Evolutionary conservation across 2,797 vertebrate species (phyloP).

Genomic region (Alectoris magna): DNA sequence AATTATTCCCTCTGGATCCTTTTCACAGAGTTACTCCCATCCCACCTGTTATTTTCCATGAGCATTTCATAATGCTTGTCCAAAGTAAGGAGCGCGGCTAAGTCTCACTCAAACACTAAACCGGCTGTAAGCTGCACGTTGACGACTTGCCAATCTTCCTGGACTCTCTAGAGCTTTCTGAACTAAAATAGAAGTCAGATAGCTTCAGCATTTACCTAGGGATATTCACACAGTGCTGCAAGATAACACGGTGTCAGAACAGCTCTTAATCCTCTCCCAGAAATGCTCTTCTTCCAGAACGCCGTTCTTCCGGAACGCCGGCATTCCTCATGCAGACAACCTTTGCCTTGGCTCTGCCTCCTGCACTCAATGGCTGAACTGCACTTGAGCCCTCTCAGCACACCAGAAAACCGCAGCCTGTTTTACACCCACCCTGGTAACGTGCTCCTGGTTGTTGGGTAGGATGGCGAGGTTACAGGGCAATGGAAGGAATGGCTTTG

Average conservation of each 20-base stretch:
- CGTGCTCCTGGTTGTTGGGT: rapidly evolving
- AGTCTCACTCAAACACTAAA: background rate
- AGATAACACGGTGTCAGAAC: background rate
- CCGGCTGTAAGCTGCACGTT: background rate
- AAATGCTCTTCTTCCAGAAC: background rate
- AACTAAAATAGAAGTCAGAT: background rate
- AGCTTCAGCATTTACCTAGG: background rate
- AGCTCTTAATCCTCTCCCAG: background rate
- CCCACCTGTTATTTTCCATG: background rate
- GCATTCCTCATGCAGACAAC: background rate
- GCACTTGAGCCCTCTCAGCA: background rate
- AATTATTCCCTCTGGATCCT: background rate
- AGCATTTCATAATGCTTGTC: background rate
- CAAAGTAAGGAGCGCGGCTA: rapidly evolving
- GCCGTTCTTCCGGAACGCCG: no score
- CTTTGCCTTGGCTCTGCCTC: background rate
- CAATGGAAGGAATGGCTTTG: background rate
- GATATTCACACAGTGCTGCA: background rate
- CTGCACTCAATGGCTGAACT: background rate
- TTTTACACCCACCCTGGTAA: background rate
- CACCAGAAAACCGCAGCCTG: background rate
- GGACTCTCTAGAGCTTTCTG: background rate
- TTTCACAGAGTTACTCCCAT: background rate
- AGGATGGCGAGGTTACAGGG: background rate
- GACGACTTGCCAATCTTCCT: background rate